Percentiles rank a stretch among this genome's conserved stretches.
These are phyloP conservation scores for Synaphobranchus kaupii DNA, from an alignment of 2,797 vertebrate species.

Conservation along the genomic window DNA sequence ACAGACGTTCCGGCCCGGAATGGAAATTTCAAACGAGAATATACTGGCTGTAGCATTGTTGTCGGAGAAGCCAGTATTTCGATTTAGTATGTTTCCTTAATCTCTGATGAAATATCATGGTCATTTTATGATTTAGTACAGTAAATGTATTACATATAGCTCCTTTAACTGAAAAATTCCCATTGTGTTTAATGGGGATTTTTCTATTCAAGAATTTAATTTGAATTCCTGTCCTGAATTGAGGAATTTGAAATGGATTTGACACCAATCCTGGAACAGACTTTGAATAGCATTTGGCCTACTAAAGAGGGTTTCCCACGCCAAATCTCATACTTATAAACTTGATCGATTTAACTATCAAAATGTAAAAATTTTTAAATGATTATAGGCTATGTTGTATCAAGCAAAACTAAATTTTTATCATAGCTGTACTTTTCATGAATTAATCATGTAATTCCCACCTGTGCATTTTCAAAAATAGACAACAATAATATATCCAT, in stretches of 20 bases:
- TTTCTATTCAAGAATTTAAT: not conserved
- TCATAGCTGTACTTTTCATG: not conserved
- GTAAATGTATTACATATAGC: no score
- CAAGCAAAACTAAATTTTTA: not conserved
- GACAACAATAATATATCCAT: not conserved
- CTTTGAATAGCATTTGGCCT: not conserved
- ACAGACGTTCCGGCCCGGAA: no score
- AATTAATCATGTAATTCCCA: not conserved
- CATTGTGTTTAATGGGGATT: not conserved
- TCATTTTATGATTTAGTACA: no score
- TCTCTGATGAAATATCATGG: no score
- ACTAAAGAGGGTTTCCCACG: not conserved
- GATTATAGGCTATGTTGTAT: not conserved
- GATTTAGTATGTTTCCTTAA: no score
- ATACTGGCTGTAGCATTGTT: no score
- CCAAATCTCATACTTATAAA: not conserved
- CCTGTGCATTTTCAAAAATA: not conserved
- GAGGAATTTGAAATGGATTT: not conserved
- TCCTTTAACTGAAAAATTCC: not conserved
- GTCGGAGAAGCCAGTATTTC: no score
- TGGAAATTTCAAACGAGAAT: no score
- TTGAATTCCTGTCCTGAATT: not conserved
- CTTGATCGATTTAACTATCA: not conserved
- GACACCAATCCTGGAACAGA: not conserved
- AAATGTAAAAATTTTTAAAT: not conserved